phyloP scores from a whole-genome alignment of 2,113 vertebrate genomes.

The Zosterops japonicus region DNA sequence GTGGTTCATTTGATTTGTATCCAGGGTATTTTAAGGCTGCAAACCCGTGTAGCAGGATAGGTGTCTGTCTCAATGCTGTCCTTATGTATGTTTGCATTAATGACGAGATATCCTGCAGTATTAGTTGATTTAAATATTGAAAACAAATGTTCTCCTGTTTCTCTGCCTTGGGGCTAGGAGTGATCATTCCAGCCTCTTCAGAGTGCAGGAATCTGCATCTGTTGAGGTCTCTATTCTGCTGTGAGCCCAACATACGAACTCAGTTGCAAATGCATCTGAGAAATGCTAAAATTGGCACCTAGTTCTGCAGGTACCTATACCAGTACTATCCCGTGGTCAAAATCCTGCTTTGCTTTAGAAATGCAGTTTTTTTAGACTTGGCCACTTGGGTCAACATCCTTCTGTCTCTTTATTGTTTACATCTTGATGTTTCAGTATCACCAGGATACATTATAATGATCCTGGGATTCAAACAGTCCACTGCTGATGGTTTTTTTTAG shows the following conservation, averaged over 20 bases:
- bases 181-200: constrained; percentile 8
- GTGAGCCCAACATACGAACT: neutral
- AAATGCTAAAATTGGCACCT: neutral
- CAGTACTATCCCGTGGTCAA: neutral
- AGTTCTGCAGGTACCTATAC: neutral
- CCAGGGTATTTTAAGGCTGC: neutral
- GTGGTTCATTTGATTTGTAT: neutral
- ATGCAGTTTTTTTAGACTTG: neutral
- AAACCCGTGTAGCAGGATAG: neutral
- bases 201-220: neutral
- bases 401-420: constrained; percentile 13
- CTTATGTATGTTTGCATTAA: neutral
- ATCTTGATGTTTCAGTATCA: constrained; percentile 31
- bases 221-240: neutral
- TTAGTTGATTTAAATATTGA: constrained; percentile 35
- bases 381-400: neutral
- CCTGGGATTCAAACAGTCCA: constrained; percentile 38
- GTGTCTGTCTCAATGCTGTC: neutral
- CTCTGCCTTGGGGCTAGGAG: neutral
- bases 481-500: neutral
- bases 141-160: constrained; percentile 34
- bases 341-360: neutral
- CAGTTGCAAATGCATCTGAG: neutral
- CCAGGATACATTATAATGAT: constrained; percentile 40
- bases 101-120: neutral